Evolutionary conservation across 2,888 invertebrate species (phyloP).

Genomic region (Hyles lineata): DNA sequence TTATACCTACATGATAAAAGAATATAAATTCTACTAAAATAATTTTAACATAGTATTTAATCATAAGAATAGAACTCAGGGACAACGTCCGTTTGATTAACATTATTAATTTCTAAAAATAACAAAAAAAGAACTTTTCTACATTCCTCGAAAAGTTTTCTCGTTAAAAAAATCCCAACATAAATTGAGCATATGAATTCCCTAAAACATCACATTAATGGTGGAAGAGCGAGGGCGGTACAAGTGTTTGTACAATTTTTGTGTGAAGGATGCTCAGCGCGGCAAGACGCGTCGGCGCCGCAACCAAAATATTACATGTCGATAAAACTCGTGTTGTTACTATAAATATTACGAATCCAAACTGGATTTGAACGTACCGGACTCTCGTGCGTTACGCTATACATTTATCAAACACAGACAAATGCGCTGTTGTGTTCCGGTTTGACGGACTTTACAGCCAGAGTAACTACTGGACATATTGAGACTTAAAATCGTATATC

Average conservation of each 20-base stretch:
- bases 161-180: constrained; percentile 1
- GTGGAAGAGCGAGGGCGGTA: constrained; percentile 41
- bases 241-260: constrained; percentile 69
- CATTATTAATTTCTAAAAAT: no score
- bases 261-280: constrained; percentile 56
- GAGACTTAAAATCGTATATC: no score
- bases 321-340: constrained; percentile 9
- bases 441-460: no score
- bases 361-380: neutral
- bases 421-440: no score
- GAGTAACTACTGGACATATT: no score
- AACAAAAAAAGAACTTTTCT: no score
- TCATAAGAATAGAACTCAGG: no score
- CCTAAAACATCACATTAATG: constrained; percentile 40
- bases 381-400: neutral
- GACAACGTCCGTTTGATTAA: no score
- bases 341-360: constrained; percentile 8
- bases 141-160: neutral
- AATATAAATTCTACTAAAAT: no score
- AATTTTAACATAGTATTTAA: no score
- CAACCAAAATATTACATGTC: constrained; percentile 29
- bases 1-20: no score
- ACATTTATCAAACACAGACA: no score
- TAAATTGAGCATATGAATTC: constrained; percentile 26
- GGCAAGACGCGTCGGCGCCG: constrained; percentile 69